Evolutionary conservation across 2,113 vertebrate genomes (phyloP), one percentile per base, ranked within the genome.

Genomic region (Polypterus bichir): DNA sequence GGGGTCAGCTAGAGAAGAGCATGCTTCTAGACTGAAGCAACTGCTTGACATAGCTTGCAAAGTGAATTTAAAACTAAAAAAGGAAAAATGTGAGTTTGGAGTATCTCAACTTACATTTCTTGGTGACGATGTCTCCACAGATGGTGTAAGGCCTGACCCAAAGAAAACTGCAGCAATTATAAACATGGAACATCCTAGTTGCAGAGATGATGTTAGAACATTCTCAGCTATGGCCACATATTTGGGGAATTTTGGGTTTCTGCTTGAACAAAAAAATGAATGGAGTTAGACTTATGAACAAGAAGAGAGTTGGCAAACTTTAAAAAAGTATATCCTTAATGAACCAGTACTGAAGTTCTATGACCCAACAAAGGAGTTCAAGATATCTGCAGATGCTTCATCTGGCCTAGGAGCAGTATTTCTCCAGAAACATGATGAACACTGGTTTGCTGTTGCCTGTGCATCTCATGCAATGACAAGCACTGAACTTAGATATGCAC

Each of bases 211-310:
- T 9, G 60, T 70, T n/a, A 70, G 64, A 7, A 3, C 62, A 11
- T 66, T 63, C 27, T 8, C 59, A 11, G 66, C 65, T 4, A 70
- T 69, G 66, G 60, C 67, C 7, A 70, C 57, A 3, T 62, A 73
- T 49, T 45, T 68, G 8, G 64, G 5, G 7, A 65, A 68, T 46
- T 68, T 65, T 7, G 53, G 61, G 46, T 49, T 49, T 56, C 59
- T 69, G 7, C 52, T 68, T 0, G 46, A 68, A 48, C 54, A 68
- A 47, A 61, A 68, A 5, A 63, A 61, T 44, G 48, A 63, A 6
- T 66, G 49, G n/a, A 46, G 47, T 3, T 65, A 61, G 62, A 44
- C 46, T 9, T 58, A 72, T 10, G 45, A 72, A 49, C 68, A 67
- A 27, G 61, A 69, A 44, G 3, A 45, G 3, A 65, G 61, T 46